These are phyloP conservation scores for Scrobipalpa atriplicella DNA, from an alignment of 2,888 invertebrate genomes.

Conservation along the genomic window DNA sequence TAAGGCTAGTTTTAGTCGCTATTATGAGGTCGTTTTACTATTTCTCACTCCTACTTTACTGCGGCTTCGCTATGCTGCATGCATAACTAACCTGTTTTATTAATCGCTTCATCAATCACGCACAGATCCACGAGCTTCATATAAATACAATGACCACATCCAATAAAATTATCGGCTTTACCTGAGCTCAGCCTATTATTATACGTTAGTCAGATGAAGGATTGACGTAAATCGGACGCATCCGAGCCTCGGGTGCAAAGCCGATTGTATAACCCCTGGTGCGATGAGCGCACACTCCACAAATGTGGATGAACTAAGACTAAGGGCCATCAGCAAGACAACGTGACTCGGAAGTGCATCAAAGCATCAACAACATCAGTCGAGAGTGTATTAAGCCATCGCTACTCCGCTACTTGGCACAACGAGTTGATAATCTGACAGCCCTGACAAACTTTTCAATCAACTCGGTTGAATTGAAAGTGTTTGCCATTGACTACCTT, in stretches of 20 bases:
- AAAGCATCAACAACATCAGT: not conserved
- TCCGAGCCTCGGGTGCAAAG: conserved; percentile 48
- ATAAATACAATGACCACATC: not conserved
- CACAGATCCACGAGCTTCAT: not conserved
- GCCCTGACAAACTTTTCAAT: conserved; percentile 22
- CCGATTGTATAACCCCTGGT: conserved; percentile 34
- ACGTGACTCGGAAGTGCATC: conserved; percentile 24
- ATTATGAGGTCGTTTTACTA: not conserved
- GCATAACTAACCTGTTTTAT: not conserved
- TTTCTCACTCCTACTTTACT: no score
- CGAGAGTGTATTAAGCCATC: not conserved
- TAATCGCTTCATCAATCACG: not conserved
- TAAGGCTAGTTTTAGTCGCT: not conserved
- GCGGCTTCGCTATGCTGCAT: no score
- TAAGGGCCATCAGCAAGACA: conserved; percentile 8
- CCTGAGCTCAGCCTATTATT: conserved; percentile 47
- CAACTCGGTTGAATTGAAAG: conserved; percentile 9
- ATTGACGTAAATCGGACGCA: conserved; percentile 62
- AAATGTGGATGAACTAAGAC: conserved; percentile 31
- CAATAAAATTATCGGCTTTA: conserved; percentile 26
- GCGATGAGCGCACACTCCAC: conserved; percentile 50
- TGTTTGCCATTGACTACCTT: conserved; percentile 9
- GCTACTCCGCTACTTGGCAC: not conserved
- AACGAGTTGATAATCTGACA: not conserved
- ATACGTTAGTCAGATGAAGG: conserved; percentile 58